phyloP scores from a whole-genome alignment of 2,888 invertebrate genomes.

The Pandemis corylana region DNA sequence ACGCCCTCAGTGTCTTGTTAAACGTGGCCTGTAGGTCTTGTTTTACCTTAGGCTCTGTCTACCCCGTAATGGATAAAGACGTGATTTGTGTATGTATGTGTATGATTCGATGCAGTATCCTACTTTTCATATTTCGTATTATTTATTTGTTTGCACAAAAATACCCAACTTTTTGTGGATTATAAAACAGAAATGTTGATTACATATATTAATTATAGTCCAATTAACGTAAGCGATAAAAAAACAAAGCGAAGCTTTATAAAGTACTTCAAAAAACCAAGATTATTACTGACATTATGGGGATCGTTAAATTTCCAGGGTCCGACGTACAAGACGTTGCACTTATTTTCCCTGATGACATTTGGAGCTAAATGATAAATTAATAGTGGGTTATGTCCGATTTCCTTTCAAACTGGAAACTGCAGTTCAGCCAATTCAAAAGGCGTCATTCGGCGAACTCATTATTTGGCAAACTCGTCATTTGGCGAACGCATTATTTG shows the following conservation, averaged over 20 bases:
- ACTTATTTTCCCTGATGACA: slow-evolving; percentile 27
- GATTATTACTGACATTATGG: slow-evolving; percentile 18
- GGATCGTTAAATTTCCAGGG: slow-evolving; percentile 26
- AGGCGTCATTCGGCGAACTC: too few relatives aligned
- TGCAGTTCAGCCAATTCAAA: not conserved
- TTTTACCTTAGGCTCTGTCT: too few relatives aligned
- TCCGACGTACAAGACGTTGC: slow-evolving; percentile 25
- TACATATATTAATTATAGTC: not conserved
- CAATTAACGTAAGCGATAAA: not conserved
- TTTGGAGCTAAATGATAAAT: slow-evolving; percentile 25
- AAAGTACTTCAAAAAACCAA: slow-evolving; percentile 5
- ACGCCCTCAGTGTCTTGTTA: too few relatives aligned
- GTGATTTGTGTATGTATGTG: too few relatives aligned
- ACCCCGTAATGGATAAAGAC: too few relatives aligned
- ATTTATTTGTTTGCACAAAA: not conserved
- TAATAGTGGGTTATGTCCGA: slow-evolving; percentile 16
- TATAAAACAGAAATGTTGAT: slow-evolving; percentile 1
- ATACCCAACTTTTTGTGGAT: not conserved
- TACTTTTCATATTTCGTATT: not conserved
- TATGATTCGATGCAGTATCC: not conserved
- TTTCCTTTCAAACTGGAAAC: slow-evolving; percentile 11
- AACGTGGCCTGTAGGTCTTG: too few relatives aligned
- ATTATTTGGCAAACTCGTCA: too few relatives aligned
- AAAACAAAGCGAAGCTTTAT: slow-evolving; percentile 9
- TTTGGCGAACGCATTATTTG: too few relatives aligned